Evolutionary conservation across 2,888 invertebrate genomes (phyloP).

Genomic region (Ceraclea dissimilis): DNA sequence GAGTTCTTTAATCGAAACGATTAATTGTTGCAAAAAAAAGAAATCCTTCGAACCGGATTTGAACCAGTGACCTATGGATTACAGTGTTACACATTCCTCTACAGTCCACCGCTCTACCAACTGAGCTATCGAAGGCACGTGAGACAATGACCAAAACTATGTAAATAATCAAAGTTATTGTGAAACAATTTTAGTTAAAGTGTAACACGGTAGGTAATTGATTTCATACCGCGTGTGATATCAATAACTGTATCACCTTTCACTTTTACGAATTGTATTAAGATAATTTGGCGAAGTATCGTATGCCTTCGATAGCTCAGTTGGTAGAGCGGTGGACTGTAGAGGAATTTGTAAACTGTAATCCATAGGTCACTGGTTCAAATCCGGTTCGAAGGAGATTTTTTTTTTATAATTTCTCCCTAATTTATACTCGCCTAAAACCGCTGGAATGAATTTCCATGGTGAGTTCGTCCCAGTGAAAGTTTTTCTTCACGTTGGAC

Average conservation of each 20-base stretch:
- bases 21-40: slow-evolving; percentile 2
- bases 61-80: slow-evolving; percentile 58
- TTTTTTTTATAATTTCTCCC: background rate
- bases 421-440: too few species aligned
- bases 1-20: too few species aligned
- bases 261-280: background rate
- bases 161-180: background rate
- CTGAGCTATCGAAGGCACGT: slow-evolving; percentile 48
- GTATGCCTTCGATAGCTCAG: slow-evolving; percentile 49
- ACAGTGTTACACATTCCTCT: slow-evolving; percentile 32
- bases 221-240: too few species aligned
- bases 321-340: slow-evolving; percentile 53
- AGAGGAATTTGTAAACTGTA: slow-evolving; percentile 31
- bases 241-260: background rate
- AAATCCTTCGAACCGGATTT: slow-evolving; percentile 28
- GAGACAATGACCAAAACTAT: background rate
- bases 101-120: slow-evolving; percentile 53
- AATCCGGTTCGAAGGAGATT: slow-evolving; percentile 24
- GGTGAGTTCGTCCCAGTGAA: too few species aligned
- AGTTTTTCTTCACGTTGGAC: too few species aligned
- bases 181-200: too few species aligned
- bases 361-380: slow-evolving; percentile 59
- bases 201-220: too few species aligned
- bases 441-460: too few species aligned
- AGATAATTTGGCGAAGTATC: background rate